Conservation (phyloP, 2,113 vertebrate genomes). For the Callipepla squamata region DNA sequence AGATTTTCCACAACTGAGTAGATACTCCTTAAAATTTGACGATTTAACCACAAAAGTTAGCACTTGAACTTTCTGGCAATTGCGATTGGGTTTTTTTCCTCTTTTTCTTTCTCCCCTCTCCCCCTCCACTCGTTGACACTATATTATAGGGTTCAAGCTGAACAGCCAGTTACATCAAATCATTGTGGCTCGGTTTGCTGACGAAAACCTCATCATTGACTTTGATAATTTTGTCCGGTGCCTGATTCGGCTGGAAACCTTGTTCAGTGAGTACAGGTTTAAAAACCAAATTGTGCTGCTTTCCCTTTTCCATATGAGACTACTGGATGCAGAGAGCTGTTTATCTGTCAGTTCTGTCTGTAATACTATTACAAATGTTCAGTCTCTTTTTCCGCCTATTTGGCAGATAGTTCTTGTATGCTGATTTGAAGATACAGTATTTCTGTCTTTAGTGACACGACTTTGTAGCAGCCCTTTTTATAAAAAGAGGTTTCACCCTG, state of each 20-base stretch:
- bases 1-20: not conserved
- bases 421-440: rapidly evolving
- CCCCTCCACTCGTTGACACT: not conserved
- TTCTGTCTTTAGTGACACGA: not conserved
- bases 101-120: rapidly evolving
- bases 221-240: conserved; percentile 83
- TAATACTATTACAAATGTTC: not conserved
- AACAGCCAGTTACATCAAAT: conserved; percentile 77
- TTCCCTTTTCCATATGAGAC: not conserved
- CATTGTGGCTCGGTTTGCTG: conserved; percentile 81
- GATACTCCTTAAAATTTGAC: not conserved
- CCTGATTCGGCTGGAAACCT: conserved; percentile 79
- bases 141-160: conserved; percentile 77
- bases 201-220: conserved; percentile 78
- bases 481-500: too few relatives aligned
- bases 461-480: not conserved
- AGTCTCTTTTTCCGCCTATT: not conserved
- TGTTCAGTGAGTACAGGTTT: conserved; percentile 77
- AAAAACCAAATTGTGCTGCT: not conserved
- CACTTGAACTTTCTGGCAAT: not conserved
- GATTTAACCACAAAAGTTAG: not conserved
- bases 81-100: not conserved
- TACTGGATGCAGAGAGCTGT: not conserved
- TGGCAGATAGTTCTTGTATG: not conserved
- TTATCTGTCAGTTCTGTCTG: not conserved